phyloP scores from a whole-genome alignment of 1,140 invertebrate genomes.

The Galendromus occidentalis region DNA sequence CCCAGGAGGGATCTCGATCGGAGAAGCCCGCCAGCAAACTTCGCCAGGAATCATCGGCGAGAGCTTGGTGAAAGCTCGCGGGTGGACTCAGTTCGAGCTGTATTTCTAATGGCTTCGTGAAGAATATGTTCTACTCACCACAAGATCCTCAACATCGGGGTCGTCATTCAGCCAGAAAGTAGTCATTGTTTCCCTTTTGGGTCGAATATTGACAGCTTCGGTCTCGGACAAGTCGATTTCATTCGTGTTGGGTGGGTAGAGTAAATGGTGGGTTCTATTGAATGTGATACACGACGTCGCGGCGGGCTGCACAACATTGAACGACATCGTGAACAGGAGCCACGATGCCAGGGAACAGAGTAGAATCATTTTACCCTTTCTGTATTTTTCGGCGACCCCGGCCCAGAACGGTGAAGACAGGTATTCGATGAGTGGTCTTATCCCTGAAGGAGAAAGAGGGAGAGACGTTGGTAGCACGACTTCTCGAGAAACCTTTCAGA shows the following conservation, averaged over 20 bases:
- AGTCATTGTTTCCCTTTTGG: slow-evolving; percentile 3
- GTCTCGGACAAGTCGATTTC: slow-evolving; percentile 2
- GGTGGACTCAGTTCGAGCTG: too few species aligned
- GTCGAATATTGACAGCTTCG: slow-evolving; percentile 8
- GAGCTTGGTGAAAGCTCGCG: too few species aligned
- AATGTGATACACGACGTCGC: slow-evolving; percentile 57
- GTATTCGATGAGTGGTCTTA: slow-evolving; percentile 89
- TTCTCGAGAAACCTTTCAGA: too few species aligned
- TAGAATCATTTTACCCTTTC: slow-evolving; percentile 63
- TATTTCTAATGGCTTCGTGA: too few species aligned
- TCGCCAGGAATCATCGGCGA: too few species aligned
- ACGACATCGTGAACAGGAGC: slow-evolving; percentile 84
- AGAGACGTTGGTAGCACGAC: too few species aligned
- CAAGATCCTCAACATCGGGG: neutral
- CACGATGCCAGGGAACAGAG: slow-evolving; percentile 77
- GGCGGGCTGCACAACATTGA: slow-evolving; percentile 83
- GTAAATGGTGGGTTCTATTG: slow-evolving; percentile 43
- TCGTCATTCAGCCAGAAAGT: neutral
- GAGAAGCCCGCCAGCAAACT: too few species aligned
- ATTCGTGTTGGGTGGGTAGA: slow-evolving; percentile 21
- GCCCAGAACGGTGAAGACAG: slow-evolving; percentile 95
- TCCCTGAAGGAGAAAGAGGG: too few species aligned
- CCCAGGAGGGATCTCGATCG: too few species aligned
- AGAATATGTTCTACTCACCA: neutral
- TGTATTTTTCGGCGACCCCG: slow-evolving; percentile 72